Base-by-base conservation (phyloP, 2,113 vertebrate species). In the Tretioscincus oriximinensis region DNA sequence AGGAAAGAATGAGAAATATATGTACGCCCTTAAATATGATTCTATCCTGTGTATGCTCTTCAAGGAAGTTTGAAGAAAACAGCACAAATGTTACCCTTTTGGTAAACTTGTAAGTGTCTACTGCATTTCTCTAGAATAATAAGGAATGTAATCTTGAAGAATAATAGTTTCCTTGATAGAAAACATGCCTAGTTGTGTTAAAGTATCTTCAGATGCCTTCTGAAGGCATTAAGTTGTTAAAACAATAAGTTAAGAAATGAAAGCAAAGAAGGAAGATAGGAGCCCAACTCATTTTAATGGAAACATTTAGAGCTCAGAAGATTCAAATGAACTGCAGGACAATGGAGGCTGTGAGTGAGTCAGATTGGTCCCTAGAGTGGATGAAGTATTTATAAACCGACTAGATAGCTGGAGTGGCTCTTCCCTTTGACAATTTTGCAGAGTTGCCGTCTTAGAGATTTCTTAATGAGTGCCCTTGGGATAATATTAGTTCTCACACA, bases 141-240 rank as follows among this genome's bases (percentile, higher is more conserved):
- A 65, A 68, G 7, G 18, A 71, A n/a, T 0, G 0, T 28, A 63
- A 9, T 1, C 0, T 78, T 60, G 3, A 1, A 81, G 28, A 1
- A 0, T 0, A 0, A 68, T 78, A 64, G 61, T 41, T 60, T 1
- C 0, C 0, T 2, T 0, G 7, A 11, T 10, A 21, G 35, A 41
- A n/a, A 71, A n/a, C 0, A 0, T 70, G 47, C 74, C 66, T 78
- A 41, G n/a, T 84, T 60, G 0, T 7, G 41, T n/a, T 77, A 70
- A 72, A 75, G 28, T 73, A 69, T 21, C 61, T 71, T 54, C 31
- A 20, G 45, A 24, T 0, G 45, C 49, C 18, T 81, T 67, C 65
- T 54, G 61, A 31, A 31, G 65, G 65, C 41, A 0, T 70, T 35
- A 4, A 69, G 75, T 29, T 68, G 21, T 47, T 63, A 64, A 7